Base-by-base conservation (phyloP, 2,888 invertebrate genomes). In the Corbicula japonica region DNA sequence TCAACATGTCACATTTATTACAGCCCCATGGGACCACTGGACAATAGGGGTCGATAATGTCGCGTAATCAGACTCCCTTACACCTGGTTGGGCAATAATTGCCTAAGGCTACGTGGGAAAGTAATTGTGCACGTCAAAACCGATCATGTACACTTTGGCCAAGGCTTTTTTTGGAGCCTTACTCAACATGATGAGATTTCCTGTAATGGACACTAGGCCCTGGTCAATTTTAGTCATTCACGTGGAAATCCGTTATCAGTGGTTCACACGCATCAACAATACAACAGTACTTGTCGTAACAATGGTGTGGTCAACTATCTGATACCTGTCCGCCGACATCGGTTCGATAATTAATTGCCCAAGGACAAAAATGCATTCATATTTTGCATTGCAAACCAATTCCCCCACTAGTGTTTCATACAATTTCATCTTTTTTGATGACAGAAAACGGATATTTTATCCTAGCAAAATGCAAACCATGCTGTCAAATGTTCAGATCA, bases 1-100 rank as follows among this genome's bases (percentile, higher is more conserved):
- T 6, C 35, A 34, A 50, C 38, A 52, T 78, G 78, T 78, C 78
- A 78, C 61, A 61, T 78, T 78, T 78, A 78, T 73, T 78, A 78
- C 62, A 48, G 44, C 6, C 54, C 21, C 62, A 35, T 52, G 52
- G 35, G 66, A 50, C 34, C 38, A 18, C 28, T 34, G 61, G 73
- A 73, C 72, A 71, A 73, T 30, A 61, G 69, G 32, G 58, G 56
- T 35, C 48, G 35, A 54, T 72, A 72, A 72, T 62, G 54, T 58
- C 72, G 61, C 71, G 79, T 75, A 79, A 79, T 60, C 41, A 46
- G 79, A 79, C 46, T 62, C 71, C 66, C 60, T 75, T 79, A 79
- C 79, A 79, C 79, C 79, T 79, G 79, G 79, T 71, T 79, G 32
- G 66, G 65, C 74, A 74, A 79, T 71, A 63, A 74, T 79, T 74